Percentiles rank a stretch among this genome's conserved stretches.
phyloP scores from a whole-genome alignment of 2,797 vertebrate genomes.

The Taeniopygia guttata region DNA sequence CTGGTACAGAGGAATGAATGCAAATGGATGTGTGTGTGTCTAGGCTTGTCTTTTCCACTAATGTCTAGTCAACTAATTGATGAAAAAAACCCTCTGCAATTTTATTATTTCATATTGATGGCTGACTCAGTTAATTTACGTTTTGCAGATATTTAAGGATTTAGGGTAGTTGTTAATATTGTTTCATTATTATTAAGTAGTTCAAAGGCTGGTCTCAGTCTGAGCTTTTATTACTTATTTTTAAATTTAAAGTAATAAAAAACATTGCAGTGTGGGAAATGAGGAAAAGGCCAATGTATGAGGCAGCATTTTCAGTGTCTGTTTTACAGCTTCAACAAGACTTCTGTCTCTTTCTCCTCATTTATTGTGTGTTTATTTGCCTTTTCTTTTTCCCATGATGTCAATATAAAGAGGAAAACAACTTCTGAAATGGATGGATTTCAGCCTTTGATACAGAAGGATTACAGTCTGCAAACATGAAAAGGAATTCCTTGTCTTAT shows the following conservation, averaged over 20 bases:
- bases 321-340: not conserved
- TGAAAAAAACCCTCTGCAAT: not conserved
- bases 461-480: not conserved
- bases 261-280: not conserved
- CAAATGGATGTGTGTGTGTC: not conserved
- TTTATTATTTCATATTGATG: not conserved
- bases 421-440: not conserved
- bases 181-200: not conserved
- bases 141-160: not conserved
- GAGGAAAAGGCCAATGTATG: not conserved
- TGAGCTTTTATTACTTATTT: not conserved
- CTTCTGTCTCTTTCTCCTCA: not conserved
- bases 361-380: constrained; percentile 8
- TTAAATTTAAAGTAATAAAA: not conserved
- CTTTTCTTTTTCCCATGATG: not conserved
- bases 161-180: not conserved
- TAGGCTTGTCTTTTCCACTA: not conserved
- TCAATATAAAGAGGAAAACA: not conserved
- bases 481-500: not conserved
- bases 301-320: not conserved
- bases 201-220: not conserved
- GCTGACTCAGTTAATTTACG: not conserved
- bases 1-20: not conserved
- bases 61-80: not conserved
- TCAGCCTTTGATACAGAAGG: not conserved